These are phyloP conservation scores for Falco columbarius DNA, from an alignment of 2,797 vertebrate genomes.

Conservation along the genomic window DNA sequence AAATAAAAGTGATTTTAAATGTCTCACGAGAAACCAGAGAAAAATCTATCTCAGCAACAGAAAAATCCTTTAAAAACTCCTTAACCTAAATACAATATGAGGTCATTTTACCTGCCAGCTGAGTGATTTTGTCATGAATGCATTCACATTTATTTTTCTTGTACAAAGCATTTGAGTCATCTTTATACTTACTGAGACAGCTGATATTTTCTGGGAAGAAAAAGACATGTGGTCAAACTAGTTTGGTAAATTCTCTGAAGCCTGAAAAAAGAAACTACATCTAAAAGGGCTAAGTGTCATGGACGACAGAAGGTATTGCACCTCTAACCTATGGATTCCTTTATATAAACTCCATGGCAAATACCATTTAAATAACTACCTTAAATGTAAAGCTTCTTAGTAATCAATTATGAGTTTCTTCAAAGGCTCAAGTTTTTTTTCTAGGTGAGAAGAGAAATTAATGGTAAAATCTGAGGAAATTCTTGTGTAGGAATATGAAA, in stretches of 20 bases:
- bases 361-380: neutral
- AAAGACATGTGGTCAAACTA: neutral
- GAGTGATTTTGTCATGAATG: slow-evolving; percentile 22
- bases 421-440: neutral
- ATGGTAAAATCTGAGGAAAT: neutral
- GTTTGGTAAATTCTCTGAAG: slow-evolving; percentile 12
- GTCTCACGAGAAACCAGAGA: slow-evolving; percentile 20
- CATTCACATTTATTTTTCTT: neutral
- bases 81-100: slow-evolving; percentile 44
- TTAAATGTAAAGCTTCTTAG: neutral
- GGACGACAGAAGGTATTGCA: neutral
- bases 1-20: neutral
- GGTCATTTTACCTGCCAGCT: slow-evolving; percentile 27
- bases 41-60: neutral
- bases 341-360: neutral
- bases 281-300: neutral
- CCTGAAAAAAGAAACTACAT: neutral
- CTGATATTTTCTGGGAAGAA: slow-evolving; percentile 17
- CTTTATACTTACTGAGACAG: slow-evolving; percentile 18
- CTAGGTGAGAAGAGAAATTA: neutral
- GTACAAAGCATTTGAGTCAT: neutral
- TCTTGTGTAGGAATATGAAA: neutral
- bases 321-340: neutral
- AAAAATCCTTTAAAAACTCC: slow-evolving; percentile 48
- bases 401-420: neutral